Evolutionary conservation across 2,797 vertebrate genomes (phyloP), one percentile per base, ranked within the genome.

Genomic region (Sciurus carolinensis): DNA sequence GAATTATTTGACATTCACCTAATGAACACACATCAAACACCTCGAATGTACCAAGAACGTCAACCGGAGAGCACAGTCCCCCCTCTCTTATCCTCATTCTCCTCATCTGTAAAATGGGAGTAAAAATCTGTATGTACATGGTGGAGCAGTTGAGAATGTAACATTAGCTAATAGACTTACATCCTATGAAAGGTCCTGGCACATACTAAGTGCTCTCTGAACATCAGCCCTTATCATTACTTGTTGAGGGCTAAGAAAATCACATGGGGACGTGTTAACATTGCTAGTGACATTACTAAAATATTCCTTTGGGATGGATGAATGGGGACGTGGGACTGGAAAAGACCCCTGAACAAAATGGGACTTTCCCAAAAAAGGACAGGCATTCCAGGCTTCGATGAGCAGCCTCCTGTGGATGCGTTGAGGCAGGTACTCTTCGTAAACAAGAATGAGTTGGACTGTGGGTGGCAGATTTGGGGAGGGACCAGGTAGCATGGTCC

Each of bases 271-370:
- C 2, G 0, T 26, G 2, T 15, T 50, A 86, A 44, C 18, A 36
- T 4, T 50, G 13, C 1, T 10, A 15, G 12, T 20, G 6, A 24
- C 12, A 7, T 24, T 30, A 2, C 6, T 1, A 7, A 36, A 30
- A 33, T 14, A 12, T 28, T 69, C 28, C 1, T 22, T 13, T 52
- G 59, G 66, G 50, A 4, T 3, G 18, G 33, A 26, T 3, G 0
- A 0, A 1, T 18, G 30, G 7, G n/a, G 8, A 1, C 3, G 3
- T 7, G 7, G 33, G 1, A 7, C 3, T 26, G 17, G 0, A 18
- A 33, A 80, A 7, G 1, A 36, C 18, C 33, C 0, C 39, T 11
- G 1, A n/a, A 52, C 18, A 50, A 15, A 36, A n/a, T 22, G 11
- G 13, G 24, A 3, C 10, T 67, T 80, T 24, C 7, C 30, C 9